These are phyloP conservation scores for Acrocephalus scirpaceus DNA, from an alignment of 2,797 vertebrate species.

Conservation along the genomic window DNA sequence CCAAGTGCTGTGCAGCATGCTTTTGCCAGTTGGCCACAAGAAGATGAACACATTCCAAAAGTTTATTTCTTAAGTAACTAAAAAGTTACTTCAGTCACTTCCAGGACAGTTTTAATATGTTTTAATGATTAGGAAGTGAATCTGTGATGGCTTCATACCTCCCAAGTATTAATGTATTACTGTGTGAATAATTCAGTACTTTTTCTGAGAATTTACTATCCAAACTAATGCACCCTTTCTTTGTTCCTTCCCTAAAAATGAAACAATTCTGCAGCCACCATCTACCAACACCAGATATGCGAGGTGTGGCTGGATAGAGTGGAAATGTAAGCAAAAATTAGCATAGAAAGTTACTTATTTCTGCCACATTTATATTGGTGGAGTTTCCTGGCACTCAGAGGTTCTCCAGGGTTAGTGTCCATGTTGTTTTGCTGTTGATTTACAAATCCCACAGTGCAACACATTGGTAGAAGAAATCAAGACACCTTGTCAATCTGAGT, in stretches of 20 bases:
- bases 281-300: not conserved
- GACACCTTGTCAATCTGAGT: not conserved
- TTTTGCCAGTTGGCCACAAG: not conserved
- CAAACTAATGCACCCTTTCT: not conserved
- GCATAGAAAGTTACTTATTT: not conserved
- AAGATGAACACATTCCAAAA: not conserved
- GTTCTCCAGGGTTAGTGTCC: not conserved
- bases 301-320: not conserved
- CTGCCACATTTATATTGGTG: not conserved
- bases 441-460: not conserved
- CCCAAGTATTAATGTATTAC: not conserved
- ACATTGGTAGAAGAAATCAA: not conserved
- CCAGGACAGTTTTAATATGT: not conserved
- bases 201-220: not conserved
- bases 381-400: not conserved
- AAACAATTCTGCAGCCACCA: not conserved
- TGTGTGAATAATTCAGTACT: not conserved
- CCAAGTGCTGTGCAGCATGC: not conserved
- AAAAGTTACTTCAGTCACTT: not conserved
- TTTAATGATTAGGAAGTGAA: not conserved
- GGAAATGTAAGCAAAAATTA: not conserved
- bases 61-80: not conserved
- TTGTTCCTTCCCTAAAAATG: not conserved
- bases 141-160: not conserved
- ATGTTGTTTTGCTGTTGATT: not conserved